Base-by-base conservation (phyloP, 2,797 vertebrate genomes). In the Dermochelys coriacea region DNA sequence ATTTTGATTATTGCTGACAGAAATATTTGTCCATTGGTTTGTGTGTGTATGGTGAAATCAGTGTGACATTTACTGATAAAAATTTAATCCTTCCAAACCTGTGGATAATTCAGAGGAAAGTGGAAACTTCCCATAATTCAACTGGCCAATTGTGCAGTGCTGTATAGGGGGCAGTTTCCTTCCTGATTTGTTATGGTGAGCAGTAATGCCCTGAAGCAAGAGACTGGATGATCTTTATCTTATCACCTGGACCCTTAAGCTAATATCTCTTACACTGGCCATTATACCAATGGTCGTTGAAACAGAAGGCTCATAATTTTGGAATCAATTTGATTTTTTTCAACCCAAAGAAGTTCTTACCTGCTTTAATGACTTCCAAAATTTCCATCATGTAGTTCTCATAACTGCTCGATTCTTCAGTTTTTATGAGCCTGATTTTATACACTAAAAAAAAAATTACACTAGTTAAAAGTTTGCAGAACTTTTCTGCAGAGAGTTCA, bases 371-470 rank as follows among this genome's bases (percentile, higher is more conserved):
- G 25, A 61, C 54, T 14, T 59, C 45, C 74, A 86, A 55, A 86
- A 86, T 86, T 19, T 12, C 78, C 50, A 95, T 93, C 18, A 25
- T 37, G 74, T 81, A 89, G 59, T 82, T 52, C 57, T 91, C 91
- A 64, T 94, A 93, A 5, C 80, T 87, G 14, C 93, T 89, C 21
- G 54, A 83, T 49, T 89, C 55, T 14, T 89, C 75, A 34, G 55
- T 89, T 37, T 81, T 81, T 12, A 64, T 41, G 79, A 94, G 41
- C 37, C 47, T 84, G 77, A 54, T 37, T 27, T 95, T 81, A 31
- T 93, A 94, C 19, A 93, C 95, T 94, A 64, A 51, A 41, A 41
- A 41, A 29, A 41, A 57, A 9, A 37, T 29, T 34, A 31, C 8
- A 57, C 16, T 10, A 81, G 23, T 54, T 55, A 50, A 23, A 54